Percentiles rank a stretch among this genome's conserved stretches.
phyloP scores from a whole-genome alignment of 2,797 vertebrate species.

The Syndactyla subalaris region DNA sequence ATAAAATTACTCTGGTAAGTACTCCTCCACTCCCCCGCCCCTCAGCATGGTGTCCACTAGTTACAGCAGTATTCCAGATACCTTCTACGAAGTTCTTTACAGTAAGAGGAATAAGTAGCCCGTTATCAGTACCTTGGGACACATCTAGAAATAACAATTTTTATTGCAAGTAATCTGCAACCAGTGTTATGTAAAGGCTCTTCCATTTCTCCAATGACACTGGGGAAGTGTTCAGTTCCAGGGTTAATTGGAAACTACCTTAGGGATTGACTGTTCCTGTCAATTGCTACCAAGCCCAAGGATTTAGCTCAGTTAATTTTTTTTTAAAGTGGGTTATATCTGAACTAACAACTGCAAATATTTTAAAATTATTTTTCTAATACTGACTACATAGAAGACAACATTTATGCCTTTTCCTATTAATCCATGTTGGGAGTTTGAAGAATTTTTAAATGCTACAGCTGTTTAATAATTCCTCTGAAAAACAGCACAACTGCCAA shows the following conservation, averaged over 20 bases:
- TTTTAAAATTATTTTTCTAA: background rate
- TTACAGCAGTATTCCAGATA: background rate
- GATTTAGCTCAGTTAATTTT: background rate
- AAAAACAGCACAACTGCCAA: background rate
- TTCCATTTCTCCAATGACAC: background rate
- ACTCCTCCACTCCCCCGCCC: too few relatives aligned
- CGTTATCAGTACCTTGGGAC: background rate
- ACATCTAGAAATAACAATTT: background rate
- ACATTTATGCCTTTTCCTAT: background rate
- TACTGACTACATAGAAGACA: background rate
- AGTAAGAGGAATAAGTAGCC: background rate
- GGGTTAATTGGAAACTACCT: background rate
- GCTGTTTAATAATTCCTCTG: background rate
- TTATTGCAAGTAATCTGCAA: background rate
- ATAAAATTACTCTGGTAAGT: background rate
- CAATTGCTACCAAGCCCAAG: background rate
- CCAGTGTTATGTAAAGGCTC: background rate
- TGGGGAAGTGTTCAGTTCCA: background rate
- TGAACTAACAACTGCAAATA: background rate
- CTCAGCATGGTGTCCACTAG: background rate
- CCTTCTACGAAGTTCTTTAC: background rate
- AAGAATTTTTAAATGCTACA: background rate
- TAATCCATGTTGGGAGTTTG: background rate
- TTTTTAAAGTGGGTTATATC: background rate
- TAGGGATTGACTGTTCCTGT: background rate